Percentiles rank a stretch among this genome's conserved stretches.
Evolutionary conservation across 2,797 vertebrate species (phyloP).

Genomic region (Syngnathus rostellatus): DNA sequence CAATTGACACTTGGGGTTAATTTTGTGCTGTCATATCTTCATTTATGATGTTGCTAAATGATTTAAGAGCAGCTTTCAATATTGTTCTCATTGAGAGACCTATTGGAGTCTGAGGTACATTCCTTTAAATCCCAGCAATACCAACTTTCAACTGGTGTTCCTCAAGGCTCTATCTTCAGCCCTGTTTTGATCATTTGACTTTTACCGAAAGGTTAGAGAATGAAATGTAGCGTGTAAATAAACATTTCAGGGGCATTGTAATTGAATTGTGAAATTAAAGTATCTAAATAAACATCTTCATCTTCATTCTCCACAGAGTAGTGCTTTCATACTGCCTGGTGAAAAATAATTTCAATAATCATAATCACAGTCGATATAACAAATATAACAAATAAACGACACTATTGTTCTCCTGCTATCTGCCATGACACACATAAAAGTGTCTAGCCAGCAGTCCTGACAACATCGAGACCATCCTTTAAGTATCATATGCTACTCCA

Average conservation of each 20-base stretch:
- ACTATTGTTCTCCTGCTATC: neutral
- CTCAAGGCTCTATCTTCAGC: neutral
- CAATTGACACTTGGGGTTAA: neutral
- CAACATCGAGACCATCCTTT: conserved; percentile 39
- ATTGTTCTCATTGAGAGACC: neutral
- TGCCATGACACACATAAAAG: neutral
- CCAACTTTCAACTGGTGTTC: neutral
- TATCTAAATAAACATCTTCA: neutral
- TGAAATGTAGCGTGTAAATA: neutral
- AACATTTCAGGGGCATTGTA: neutral
- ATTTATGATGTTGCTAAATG: neutral
- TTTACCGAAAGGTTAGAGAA: neutral
- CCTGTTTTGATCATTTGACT: neutral
- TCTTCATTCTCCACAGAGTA: too few relatives aligned
- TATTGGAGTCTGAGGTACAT: neutral
- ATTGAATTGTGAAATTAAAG: too few relatives aligned
- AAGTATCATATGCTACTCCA: conserved; percentile 33
- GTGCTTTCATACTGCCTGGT: too few relatives aligned
- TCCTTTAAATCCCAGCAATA: neutral
- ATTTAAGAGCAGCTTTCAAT: neutral
- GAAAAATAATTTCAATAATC: too few relatives aligned
- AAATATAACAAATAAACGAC: neutral
- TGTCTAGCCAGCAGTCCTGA: conserved; percentile 23
- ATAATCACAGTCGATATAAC: neutral
- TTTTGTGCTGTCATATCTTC: neutral